Evolutionary conservation across 2,797 vertebrate species (phyloP), one percentile per base, ranked within the genome.

Genomic region (Sebastes elongatus): DNA sequence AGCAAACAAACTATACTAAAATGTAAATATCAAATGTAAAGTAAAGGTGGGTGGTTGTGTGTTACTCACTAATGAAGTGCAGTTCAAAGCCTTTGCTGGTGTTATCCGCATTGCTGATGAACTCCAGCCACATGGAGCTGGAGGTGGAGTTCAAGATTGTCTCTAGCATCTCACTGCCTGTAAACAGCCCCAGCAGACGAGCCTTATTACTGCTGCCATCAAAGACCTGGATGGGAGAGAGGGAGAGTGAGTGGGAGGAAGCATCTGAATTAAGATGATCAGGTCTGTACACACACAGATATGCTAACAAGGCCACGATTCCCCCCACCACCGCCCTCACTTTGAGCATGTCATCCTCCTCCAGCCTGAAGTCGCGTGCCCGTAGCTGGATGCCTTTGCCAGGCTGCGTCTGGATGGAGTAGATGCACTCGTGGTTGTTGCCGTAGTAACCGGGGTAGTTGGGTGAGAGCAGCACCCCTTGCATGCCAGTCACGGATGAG

Each of bases 351-450:
- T 99, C 99, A 53, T 97, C 97, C 30, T 97, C 96, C 72, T 97
- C 96, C 84, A 99, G 96, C 60, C 96, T 93, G 71, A 99, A 99
- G 52, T 97, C 97, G 57, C 96, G 96, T 71, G 98, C 97, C 86
- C 96, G 96, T 38, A 99, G 96, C 88, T 98, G 98, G 89, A 99
- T 98, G 35, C 99, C 98, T 88, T 99, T 99, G n/a, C 99, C 99
- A 0, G 98, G 97, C 91, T 99, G 98, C 1, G 97, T 99, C 95
- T 98, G 98, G 96, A 99, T 98, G 92, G 98, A 99, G 95, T 99
- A 99, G 95, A 99, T 99, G 94, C 98, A 99, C 91, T 99, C 98
- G 0, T 99, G 99, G 94, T 97, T 96, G 96, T 99, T 98, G 92
- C 94, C 96, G 85, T 99, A 99, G 97, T 97, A 99, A 92, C 97